Evolutionary conservation across 1,140 invertebrate genomes (phyloP), one percentile per base, ranked within the genome.

Genomic region (Pissodes strobi): DNA sequence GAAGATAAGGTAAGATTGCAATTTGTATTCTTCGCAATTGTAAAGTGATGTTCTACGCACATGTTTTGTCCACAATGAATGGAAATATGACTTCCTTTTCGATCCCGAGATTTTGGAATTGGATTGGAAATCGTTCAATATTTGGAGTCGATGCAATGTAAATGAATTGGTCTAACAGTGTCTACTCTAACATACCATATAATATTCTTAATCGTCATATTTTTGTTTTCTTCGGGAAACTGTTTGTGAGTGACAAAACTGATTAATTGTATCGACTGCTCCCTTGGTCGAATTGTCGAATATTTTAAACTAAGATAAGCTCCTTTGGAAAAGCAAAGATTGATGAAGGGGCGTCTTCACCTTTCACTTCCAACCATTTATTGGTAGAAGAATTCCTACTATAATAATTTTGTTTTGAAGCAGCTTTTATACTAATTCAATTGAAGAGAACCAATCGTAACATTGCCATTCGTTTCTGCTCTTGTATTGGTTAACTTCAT

Each of bases 101-200:
- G 39, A 17, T 43, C 39, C 15, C 39, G 15, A 43, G 39, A 5
- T 43, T 13, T 43, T 43, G 39, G 9, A 52, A n/a, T 5, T 52
- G n/a, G 49, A 27, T n/a, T 10, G 21, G 23, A 9, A 4, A 2
- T 13, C 12, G 9, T 25, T 23, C 25, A 30, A 52, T 52, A 12
- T 52, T 52, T 52, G 21, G 27, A 52, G 18, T 52, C 23, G 2
- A 52, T 34, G 12, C 15, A 52, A 9, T 17, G 27, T 23, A 3
- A 52, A 52, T 13, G 23, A 25, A 30, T 52, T 52, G 27, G 27
- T 52, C 49, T 23, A 52, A 23, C 49, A 23, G 49, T 23, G 18
- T n/a, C n/a, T n/a, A n/a, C n/a, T 52, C 49, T 34, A 52, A 17
- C 49, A 52, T 1, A 27, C 23, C 49, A 17, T 52, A 27, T 0